Evolutionary conservation across 2,113 vertebrate species (phyloP).

Genomic region (Eubucco bourcierii): DNA sequence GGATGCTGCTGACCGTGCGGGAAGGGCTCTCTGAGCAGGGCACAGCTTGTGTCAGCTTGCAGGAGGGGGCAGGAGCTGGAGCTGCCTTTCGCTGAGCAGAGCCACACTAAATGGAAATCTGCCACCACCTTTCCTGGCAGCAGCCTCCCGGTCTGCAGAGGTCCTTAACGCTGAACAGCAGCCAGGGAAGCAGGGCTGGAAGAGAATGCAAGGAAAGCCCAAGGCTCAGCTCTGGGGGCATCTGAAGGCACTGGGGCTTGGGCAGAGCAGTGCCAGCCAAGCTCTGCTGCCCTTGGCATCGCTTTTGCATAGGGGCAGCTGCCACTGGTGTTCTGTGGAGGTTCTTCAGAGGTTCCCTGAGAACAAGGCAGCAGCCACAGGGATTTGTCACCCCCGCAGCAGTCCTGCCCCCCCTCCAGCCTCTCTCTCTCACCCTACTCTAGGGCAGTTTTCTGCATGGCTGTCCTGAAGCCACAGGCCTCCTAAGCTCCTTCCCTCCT

Average conservation of each 20-base stretch:
- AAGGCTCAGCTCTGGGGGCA: neutral
- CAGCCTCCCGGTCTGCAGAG: neutral
- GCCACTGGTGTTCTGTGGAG: neutral
- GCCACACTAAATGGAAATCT: neutral
- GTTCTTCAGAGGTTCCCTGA: neutral
- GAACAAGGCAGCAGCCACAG: neutral
- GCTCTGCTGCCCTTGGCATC: neutral
- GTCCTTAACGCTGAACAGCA: neutral
- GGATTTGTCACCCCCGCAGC: neutral
- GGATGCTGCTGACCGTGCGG: neutral
- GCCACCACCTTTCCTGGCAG: neutral
- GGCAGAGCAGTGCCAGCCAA: neutral
- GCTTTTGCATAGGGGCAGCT: neutral
- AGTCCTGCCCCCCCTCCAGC: neutral
- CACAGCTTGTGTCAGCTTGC: neutral
- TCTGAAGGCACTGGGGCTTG: neutral
- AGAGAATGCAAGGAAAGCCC: neutral
- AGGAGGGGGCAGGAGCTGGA: neutral
- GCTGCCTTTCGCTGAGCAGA: neutral
- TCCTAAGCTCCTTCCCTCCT: neutral
- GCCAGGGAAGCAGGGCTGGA: neutral
- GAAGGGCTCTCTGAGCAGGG: neutral
- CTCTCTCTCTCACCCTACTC: neutral
- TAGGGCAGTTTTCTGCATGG: neutral
- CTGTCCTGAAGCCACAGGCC: neutral